These are phyloP conservation scores for Oophaga pumilio DNA, from an alignment of 2,113 vertebrate species.

Conservation along the genomic window DNA sequence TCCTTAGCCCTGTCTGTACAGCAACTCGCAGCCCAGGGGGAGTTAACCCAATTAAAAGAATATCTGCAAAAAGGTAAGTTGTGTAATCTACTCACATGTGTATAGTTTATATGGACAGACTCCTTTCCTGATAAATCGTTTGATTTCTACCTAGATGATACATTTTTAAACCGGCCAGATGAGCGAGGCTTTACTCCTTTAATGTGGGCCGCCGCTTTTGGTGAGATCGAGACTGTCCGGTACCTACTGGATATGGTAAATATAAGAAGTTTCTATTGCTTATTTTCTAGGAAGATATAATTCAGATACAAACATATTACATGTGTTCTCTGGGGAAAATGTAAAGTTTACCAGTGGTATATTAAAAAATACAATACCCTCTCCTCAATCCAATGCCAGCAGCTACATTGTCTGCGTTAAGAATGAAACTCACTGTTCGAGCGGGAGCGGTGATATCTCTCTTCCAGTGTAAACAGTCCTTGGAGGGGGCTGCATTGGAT, in stretches of 20 bases:
- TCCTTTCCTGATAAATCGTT: neutral
- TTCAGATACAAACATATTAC: neutral
- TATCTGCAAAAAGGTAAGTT: conserved; percentile 82
- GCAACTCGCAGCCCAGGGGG: conserved; percentile 93
- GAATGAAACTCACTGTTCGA: no score
- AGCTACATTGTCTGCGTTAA: no score
- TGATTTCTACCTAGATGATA: conserved; percentile 71
- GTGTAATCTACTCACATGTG: neutral
- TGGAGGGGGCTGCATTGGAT: no score
- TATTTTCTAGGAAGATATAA: neutral
- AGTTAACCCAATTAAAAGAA: conserved; percentile 82
- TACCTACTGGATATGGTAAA: conserved; percentile 88
- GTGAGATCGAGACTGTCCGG: conserved; percentile 89
- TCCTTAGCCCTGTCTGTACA: conserved; percentile 85
- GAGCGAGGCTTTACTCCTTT: conserved; percentile 92
- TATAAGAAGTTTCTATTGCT: neutral
- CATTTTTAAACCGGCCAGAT: conserved; percentile 85
- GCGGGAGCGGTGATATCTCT: no score
- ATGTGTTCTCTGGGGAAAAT: no score
- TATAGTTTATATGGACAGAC: neutral
- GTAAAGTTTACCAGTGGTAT: no score
- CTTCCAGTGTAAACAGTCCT: no score
- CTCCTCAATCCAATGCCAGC: no score
- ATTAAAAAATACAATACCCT: no score
- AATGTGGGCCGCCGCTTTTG: conserved; percentile 95